Evolutionary conservation across 2,113 vertebrate species (phyloP), one percentile per base, ranked within the genome.

Genomic region (Cyanoramphus novaezelandiae): DNA sequence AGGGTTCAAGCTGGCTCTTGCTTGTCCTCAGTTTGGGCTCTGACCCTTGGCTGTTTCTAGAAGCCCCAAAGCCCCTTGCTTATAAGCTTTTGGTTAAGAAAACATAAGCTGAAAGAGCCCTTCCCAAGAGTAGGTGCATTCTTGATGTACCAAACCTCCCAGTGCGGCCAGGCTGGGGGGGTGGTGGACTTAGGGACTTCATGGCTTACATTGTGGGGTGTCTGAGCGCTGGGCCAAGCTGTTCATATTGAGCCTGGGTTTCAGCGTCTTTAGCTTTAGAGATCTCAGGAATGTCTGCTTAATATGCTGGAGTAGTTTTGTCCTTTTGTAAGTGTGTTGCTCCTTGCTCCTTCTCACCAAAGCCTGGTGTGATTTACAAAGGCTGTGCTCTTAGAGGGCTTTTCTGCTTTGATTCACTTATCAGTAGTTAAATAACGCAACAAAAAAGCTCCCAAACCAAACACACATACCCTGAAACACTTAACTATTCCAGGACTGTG

Each of bases 191-290:
- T 17, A 8, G 23, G 52, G 6, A 11, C 49, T 60, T 17, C 37
- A 0, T 2, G 5, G 4, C 16, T 27, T 14, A 35, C 10, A 1
- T 1, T 17, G n/a, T 17, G 49, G 35, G 35, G 6, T 35, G 27
- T 13, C 62, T 10, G 27, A 19, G n/a, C 10, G 33, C 55, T 1
- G 2, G 33, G 29, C 49, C 2, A 0, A 2, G 33, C 10, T 68
- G 11, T 37, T 89, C 2, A 0, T 20, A 28, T 14, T 1, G 13
- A 44, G n/a, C 19, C 28, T 44, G 74, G 31, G 57, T 23, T 57
- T 86, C 52, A 71, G 21, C 62, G 52, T 53, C 67, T 81, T 83
- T 68, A 53, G 18, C 0, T 68, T 70, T 24, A 71, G 63, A 74
- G 49, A 46, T 29, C 31, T 57, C 4, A 4, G 17, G 47, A 60